Percentiles rank a stretch among this genome's conserved stretches.
phyloP scores from a whole-genome alignment of 2,888 invertebrate species.

The Himalopsyche tibetana region DNA sequence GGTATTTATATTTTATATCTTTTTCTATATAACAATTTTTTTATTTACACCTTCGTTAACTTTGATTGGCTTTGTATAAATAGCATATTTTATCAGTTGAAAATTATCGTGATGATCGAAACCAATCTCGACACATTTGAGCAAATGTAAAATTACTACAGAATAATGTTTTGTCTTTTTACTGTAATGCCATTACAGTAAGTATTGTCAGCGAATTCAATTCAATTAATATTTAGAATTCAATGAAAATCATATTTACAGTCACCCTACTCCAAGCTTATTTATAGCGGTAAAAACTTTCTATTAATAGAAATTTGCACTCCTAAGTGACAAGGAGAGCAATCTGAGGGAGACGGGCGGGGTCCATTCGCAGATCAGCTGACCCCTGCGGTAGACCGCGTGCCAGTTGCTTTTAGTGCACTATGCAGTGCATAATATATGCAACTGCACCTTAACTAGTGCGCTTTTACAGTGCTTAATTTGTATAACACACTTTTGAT shows the following conservation, averaged over 20 bases:
- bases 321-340: conserved; percentile 42
- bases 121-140: too few relatives aligned
- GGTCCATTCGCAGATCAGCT: neutral
- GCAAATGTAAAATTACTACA: too few relatives aligned
- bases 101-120: too few relatives aligned
- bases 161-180: too few relatives aligned
- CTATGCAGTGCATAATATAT: conserved; percentile 19
- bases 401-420: conserved; percentile 40
- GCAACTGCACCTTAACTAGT: conserved; percentile 41
- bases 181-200: too few relatives aligned
- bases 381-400: conserved; percentile 41
- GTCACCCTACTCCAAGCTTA: neutral
- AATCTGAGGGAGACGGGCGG: neutral
- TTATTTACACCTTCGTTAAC: too few relatives aligned
- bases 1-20: too few relatives aligned
- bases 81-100: too few relatives aligned
- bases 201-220: too few relatives aligned
- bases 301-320: conserved; percentile 58
- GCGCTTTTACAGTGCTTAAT: neutral
- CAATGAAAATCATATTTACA: neutral
- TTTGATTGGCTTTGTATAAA: too few relatives aligned
- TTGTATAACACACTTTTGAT: neutral
- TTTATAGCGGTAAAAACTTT: conserved; percentile 50
- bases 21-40: too few relatives aligned
- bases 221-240: too few relatives aligned